Evolutionary conservation across 2,888 invertebrate genomes (phyloP).

Genomic region (Dolichomitus sp.): DNA sequence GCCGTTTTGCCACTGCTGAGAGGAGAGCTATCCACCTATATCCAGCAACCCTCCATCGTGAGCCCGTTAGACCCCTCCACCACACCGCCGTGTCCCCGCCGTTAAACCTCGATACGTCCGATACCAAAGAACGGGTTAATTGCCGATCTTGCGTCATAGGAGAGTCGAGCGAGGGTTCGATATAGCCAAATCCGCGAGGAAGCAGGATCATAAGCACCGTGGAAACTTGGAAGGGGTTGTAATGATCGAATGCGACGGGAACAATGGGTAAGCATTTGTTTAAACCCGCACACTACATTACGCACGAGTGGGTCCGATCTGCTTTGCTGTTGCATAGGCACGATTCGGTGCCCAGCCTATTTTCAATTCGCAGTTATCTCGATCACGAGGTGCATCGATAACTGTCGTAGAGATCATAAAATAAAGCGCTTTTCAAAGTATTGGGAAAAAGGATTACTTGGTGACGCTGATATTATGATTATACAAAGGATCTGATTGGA

Average conservation of each 20-base stretch:
- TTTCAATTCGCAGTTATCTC: not conserved
- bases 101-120: conserved; percentile 29
- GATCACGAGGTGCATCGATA: conserved; percentile 2
- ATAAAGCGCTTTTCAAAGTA: not conserved
- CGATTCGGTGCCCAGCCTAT: conserved; percentile 61
- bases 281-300: conserved; percentile 65
- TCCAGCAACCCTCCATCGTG: conserved; percentile 37
- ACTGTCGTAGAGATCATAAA: not conserved
- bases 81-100: not conserved
- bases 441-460: too few species aligned
- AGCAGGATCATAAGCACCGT: conserved; percentile 80
- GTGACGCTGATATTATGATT: too few species aligned
- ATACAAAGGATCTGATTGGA: too few species aligned
- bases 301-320: conserved; percentile 68
- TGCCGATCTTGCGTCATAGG: conserved; percentile 57
- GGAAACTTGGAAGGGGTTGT: conserved; percentile 74
- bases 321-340: conserved; percentile 59
- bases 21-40: conserved; percentile 42
- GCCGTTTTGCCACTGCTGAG: conserved; percentile 71
- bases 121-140: conserved; percentile 58
- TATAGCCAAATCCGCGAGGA: conserved; percentile 9
- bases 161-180: conserved; percentile 15
- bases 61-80: conserved; percentile 34
- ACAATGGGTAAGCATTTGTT: conserved; percentile 59
- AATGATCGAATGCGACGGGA: conserved; percentile 56